These are phyloP conservation scores for Oxytorus armatus DNA, from an alignment of 2,888 invertebrate genomes.

Conservation along the genomic window DNA sequence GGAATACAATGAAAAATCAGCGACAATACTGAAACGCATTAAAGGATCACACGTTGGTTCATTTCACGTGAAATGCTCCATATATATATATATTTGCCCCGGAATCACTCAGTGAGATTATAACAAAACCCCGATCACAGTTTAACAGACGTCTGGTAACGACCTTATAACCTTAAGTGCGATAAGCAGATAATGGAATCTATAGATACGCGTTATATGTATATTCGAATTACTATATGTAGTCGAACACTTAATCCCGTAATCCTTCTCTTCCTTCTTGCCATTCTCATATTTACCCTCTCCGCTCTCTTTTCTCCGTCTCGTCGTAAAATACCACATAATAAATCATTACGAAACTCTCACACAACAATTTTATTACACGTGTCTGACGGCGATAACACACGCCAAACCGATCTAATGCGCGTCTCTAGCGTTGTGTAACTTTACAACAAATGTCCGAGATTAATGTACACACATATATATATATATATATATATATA, in stretches of 20 bases:
- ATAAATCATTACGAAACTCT: constrained; percentile 67
- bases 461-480: constrained; percentile 8
- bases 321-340: constrained; percentile 41
- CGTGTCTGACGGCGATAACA: constrained; percentile 65
- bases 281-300: constrained; percentile 25
- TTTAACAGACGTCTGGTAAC: constrained; percentile 56
- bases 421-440: constrained; percentile 67
- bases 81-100: constrained; percentile 38
- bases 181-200: constrained; percentile 71
- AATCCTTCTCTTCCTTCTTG: constrained; percentile 54
- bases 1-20: background rate
- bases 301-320: constrained; percentile 18
- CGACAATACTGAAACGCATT: background rate
- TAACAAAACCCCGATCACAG: constrained; percentile 57
- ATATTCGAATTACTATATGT: constrained; percentile 4
- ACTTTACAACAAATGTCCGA: constrained; percentile 52
- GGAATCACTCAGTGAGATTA: constrained; percentile 58
- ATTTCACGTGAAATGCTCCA: constrained; percentile 3
- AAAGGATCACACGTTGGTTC: background rate
- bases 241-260: constrained; percentile 13
- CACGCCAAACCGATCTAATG: constrained; percentile 61
- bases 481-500: background rate
- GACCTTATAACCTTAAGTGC: constrained; percentile 65
- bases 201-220: constrained; percentile 57
- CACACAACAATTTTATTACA: constrained; percentile 66